A percentile compares a stretch with the other conserved stretches of the same genome.
Conservation (phyloP, 1,140 invertebrate species). For the Papilio machaon region DNA sequence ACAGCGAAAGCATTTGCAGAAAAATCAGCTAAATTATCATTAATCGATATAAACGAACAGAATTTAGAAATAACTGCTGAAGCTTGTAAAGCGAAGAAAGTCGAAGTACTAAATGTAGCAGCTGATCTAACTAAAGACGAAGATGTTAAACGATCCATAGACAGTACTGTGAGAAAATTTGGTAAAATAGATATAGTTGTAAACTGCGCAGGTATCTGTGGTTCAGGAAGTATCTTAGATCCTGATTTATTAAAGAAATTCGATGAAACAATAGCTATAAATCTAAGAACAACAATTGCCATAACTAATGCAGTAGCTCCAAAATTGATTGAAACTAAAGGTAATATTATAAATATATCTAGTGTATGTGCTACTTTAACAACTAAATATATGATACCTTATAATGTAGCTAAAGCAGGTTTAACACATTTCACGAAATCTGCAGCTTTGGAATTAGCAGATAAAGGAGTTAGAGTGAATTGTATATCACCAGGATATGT, state of each 20-base stretch:
- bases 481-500: conserved; percentile 40
- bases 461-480: conserved; percentile 46
- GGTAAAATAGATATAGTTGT: conserved; percentile 46
- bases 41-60: conserved; percentile 41
- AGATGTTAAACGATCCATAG: conserved; percentile 38
- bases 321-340: conserved; percentile 40
- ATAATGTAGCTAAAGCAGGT: conserved; percentile 36
- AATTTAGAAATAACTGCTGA: conserved; percentile 42
- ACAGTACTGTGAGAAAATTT: conserved; percentile 39
- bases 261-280: conserved; percentile 42
- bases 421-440: conserved; percentile 43
- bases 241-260: conserved; percentile 42
- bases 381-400: conserved; percentile 25
- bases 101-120: conserved; percentile 38
- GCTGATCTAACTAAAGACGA: conserved; percentile 41
- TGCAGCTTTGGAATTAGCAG: conserved; percentile 42
- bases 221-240: conserved; percentile 39
- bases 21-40: conserved; percentile 42
- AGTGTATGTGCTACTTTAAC: conserved; percentile 30
- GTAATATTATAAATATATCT: conserved; percentile 46
- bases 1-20: conserved; percentile 43
- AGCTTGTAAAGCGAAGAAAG: conserved; percentile 39
- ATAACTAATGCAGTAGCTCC: conserved; percentile 34
- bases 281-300: conserved; percentile 44
- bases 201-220: conserved; percentile 42